Percentiles rank a stretch among this genome's conserved stretches.
Evolutionary conservation across 1,140 invertebrate genomes (phyloP).

Genomic region (Bombus polaris): DNA sequence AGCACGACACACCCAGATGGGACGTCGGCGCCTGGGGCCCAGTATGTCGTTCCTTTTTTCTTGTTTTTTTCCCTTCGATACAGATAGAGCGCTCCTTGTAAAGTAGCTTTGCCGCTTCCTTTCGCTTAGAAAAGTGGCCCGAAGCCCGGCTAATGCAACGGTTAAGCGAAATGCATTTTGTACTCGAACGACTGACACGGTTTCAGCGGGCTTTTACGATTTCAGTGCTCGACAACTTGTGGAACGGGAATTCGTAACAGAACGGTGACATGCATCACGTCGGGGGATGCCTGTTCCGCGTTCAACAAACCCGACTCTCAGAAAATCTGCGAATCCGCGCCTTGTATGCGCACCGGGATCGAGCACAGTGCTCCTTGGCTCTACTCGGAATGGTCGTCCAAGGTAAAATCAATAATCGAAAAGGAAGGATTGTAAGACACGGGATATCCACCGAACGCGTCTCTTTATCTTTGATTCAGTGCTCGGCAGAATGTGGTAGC

Average conservation of each 20-base stretch:
- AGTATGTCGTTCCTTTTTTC: slow-evolving; percentile 61
- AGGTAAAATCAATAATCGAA: slow-evolving; percentile 61
- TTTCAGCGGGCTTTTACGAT: background rate
- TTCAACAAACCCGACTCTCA: slow-evolving; percentile 69
- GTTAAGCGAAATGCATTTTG: background rate
- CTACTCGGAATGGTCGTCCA: slow-evolving; percentile 75
- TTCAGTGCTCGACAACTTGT: slow-evolving; percentile 75
- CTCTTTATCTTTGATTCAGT: slow-evolving; percentile 59
- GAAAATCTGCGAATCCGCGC: slow-evolving; percentile 68
- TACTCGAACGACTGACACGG: background rate
- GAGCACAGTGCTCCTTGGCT: slow-evolving; percentile 70
- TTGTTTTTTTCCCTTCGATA: background rate
- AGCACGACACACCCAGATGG: slow-evolving; percentile 73
- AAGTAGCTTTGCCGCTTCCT: background rate
- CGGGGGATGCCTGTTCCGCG: slow-evolving; percentile 68
- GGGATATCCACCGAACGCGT: background rate
- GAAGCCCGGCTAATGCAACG: background rate
- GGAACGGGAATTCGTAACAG: slow-evolving; percentile 73
- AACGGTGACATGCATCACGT: slow-evolving; percentile 77
- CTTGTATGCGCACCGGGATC: slow-evolving; percentile 54
- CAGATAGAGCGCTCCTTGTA: background rate
- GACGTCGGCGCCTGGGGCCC: slow-evolving; percentile 75
- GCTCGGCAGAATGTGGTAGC: slow-evolving; percentile 73
- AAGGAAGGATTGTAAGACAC: background rate
- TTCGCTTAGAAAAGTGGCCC: background rate